Evolutionary conservation across 2,888 invertebrate genomes (phyloP).

Genomic region (Globia sparganii): DNA sequence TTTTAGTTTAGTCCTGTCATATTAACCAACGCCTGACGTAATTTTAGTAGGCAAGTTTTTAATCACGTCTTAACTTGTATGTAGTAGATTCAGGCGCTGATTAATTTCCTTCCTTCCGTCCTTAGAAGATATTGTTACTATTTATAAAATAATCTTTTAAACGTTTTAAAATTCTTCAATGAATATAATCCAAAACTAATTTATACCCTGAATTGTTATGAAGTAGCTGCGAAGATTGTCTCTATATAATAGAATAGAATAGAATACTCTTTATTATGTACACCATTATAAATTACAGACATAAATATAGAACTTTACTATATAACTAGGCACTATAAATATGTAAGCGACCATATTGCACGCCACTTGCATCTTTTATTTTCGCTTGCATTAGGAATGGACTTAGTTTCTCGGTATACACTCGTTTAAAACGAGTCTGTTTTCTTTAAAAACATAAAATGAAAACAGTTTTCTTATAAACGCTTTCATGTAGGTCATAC

Average conservation of each 20-base stretch:
- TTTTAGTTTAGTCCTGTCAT: no score
- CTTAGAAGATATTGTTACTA: conserved; percentile 8
- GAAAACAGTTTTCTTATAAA: conserved; percentile 29
- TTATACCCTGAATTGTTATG: background rate
- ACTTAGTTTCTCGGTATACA: conserved; percentile 31
- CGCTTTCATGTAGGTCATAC: conserved; percentile 48
- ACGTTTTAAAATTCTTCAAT: background rate
- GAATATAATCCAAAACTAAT: background rate
- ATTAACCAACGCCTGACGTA: no score
- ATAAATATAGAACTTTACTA: no score
- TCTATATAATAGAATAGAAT: no score
- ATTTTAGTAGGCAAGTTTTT: no score
- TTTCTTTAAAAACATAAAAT: conserved; percentile 44
- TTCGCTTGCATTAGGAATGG: background rate
- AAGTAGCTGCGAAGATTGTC: background rate
- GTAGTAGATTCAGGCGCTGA: no score
- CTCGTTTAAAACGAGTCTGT: conserved; percentile 16
- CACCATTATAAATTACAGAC: no score
- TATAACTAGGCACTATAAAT: background rate
- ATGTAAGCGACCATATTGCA: no score
- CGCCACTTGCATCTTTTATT: conserved; percentile 6
- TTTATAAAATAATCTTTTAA: background rate
- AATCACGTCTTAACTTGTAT: no score
- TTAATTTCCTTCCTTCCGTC: no score
- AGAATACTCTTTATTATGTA: no score